Base-by-base conservation (phyloP, 2,888 invertebrate genomes). In the Eupithecia exiguata region DNA sequence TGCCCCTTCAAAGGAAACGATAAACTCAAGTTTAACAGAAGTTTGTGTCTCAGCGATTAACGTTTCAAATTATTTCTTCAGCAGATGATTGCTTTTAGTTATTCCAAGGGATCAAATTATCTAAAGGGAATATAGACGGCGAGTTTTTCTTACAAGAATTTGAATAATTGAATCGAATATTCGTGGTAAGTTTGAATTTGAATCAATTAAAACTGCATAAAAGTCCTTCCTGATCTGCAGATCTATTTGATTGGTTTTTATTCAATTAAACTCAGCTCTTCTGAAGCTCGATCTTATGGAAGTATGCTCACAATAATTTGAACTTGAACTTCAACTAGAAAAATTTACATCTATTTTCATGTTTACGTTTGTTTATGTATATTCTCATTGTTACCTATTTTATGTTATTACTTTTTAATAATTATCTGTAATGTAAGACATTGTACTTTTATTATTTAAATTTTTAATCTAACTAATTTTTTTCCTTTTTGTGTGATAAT, bases 11-110 rank as follows among this genome's bases (percentile, higher is more conserved):
- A 70, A 70, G 74, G 53, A 74, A 74, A 70, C 70, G 63, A 68
- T 70, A 62, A 74, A 70, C 74, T 70, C 10, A 38, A 70, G 74
- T 70, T 61, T 74, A 43, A 63, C 74, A 68, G 58, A 67, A 74
- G 74, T 74, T 74, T 74, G 68, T 70, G 74, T 63, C 68, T 30
- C 53, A 63, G 63, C 40, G 70, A 74, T 70, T 68, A 70, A 70
- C 63, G 70, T 74, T 70, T 62, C 67, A 70, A 46, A 68, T 74
- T 65, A 68, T 70, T 70, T 70, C 49, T 74, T 70, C 68, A 62
- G 62, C 68, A 65, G 70, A 63, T 40, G 62, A 74, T 68, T 68
- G 70, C 70, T 74, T 68, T 70, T 68, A 70, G 70, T 74, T 74
- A 21, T 43, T 68, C 30, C 62, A 35, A 63, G 38, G 38, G 63